Conservation (phyloP, 2,888 invertebrate genomes). For the Listrodromus nycthemerus region DNA sequence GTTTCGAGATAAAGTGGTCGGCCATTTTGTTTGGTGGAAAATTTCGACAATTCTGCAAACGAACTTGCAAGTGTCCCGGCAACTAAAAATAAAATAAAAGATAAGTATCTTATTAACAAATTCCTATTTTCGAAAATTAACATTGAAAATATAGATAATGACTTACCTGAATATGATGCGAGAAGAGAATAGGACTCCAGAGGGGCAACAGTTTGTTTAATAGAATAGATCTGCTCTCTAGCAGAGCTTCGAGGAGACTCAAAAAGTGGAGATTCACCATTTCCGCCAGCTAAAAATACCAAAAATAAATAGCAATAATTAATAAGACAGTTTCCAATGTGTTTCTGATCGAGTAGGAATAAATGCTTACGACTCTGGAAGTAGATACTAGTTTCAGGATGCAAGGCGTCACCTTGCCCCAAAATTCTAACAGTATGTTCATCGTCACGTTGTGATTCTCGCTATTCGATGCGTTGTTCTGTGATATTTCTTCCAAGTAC, state of each 20-base stretch:
- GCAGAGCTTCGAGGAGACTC: slow-evolving; percentile 96
- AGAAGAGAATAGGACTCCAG: slow-evolving; percentile 98
- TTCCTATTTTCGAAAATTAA: slow-evolving; percentile 25
- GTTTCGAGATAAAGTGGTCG: slow-evolving; percentile 84
- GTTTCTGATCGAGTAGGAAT: background rate
- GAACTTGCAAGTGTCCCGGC: slow-evolving; percentile 94
- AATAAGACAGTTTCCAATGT: background rate
- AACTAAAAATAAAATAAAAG: slow-evolving; percentile 86
- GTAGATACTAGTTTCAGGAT: slow-evolving; percentile 96
- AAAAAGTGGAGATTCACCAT: slow-evolving; percentile 99
- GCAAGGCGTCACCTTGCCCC: slow-evolving; percentile 98
- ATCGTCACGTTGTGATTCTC: slow-evolving; percentile 91
- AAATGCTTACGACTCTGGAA: slow-evolving; percentile 92
- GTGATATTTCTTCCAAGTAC: slow-evolving; percentile 96
- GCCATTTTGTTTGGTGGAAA: slow-evolving; percentile 88
- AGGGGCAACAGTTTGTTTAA: slow-evolving; percentile 96
- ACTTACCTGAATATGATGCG: slow-evolving; percentile 92
- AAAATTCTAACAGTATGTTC: slow-evolving; percentile 97
- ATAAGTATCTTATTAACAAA: slow-evolving; percentile 24
- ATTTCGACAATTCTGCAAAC: slow-evolving; percentile 95
- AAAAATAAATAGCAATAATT: background rate
- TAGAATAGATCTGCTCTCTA: slow-evolving; percentile 97
- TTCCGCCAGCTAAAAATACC: slow-evolving; percentile 92
- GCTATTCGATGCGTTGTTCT: slow-evolving; percentile 87
- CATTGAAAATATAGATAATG: background rate